Evolutionary conservation across 2,888 invertebrate species (phyloP), one percentile per base, ranked within the genome.

Genomic region (Chydorus sphaericus): DNA sequence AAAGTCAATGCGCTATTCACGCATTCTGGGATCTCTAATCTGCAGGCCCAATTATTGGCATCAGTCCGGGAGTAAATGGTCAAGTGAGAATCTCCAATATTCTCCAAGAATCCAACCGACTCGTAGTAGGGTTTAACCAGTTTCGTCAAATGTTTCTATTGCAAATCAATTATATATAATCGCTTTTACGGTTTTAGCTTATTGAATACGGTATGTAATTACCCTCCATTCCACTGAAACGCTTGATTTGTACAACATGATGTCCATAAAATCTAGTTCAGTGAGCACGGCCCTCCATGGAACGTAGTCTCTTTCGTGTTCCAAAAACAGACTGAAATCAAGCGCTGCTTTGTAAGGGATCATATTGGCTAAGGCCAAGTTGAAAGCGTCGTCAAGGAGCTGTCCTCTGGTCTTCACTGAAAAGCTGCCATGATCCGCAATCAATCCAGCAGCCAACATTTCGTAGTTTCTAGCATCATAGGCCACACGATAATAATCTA

Each of bases 221-320:
- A 81, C 82, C 74, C 80, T 80, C 61, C 80, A 78, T 60, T 76
- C 73, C 63, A 82, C 79, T 65, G 81, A 83, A 60, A 78, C 74
- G 1, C 75, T 76, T 26, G 81, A 81, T 60, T 82, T 81, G 14
- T 82, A 77, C 57, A 90, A 73, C 87, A 89, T 89, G 1, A 77
- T 76, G 62, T 86, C 81, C 50, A 92, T 75, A 66, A 84, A 91
- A 30, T 78, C 79, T 55, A 92, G 74, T 20, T 82, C 82, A 2
- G 77, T 78, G 14, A 89, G 72, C 0, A 88, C 88, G 1, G 89
- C 78, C 66, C 82, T 82, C 93, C 91, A 93, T 0, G 92, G 91
- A 1, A 90, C 79, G 66, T 83, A 89, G 62, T 88, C 86, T n/a
- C 77, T 75, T 69, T 88, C 87, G 60, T 84, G 79, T 2, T 70